Conservation (phyloP, 1,140 invertebrate species). For the Cylas formicarius region DNA sequence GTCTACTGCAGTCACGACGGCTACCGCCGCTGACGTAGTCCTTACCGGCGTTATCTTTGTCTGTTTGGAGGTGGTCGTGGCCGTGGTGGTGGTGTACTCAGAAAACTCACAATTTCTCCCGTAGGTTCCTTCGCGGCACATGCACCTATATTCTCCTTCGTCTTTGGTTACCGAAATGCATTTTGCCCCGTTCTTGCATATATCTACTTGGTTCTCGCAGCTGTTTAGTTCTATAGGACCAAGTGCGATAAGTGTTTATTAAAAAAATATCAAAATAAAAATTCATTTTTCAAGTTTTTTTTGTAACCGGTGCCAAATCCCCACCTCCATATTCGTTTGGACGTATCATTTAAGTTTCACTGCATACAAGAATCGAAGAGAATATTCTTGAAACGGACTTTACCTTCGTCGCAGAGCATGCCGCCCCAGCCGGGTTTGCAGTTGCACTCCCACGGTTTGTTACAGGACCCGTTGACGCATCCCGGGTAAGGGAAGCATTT, state of each 20-base stretch:
- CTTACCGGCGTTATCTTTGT: too few relatives aligned
- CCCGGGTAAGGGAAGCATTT: constrained; percentile 80
- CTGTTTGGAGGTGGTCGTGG: constrained; percentile 5
- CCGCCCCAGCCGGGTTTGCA: constrained; percentile 81
- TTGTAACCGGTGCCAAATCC: too few relatives aligned
- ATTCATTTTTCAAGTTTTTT: too few relatives aligned
- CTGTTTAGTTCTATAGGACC: constrained; percentile 67
- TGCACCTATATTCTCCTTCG: constrained; percentile 66
- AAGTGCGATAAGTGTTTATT: too few relatives aligned
- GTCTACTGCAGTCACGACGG: too few relatives aligned
- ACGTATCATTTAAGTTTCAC: too few relatives aligned
- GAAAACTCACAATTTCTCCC: constrained; percentile 55
- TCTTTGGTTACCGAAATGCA: constrained; percentile 68
- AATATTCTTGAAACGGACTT: constrained; percentile 7
- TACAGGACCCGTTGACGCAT: constrained; percentile 75
- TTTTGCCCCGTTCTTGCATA: constrained; percentile 70
- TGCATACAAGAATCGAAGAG: too few relatives aligned
- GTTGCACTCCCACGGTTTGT: constrained; percentile 80
- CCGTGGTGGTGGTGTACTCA: constrained; percentile 38
- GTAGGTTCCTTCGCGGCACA: constrained; percentile 52
- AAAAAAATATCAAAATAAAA: too few relatives aligned
- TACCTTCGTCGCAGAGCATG: constrained; percentile 81
- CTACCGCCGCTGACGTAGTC: too few relatives aligned
- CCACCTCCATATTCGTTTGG: too few relatives aligned
- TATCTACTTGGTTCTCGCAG: constrained; percentile 61